These are phyloP conservation scores for Bombycilla garrulus DNA, from an alignment of 2,113 vertebrate species.

Conservation along the genomic window DNA sequence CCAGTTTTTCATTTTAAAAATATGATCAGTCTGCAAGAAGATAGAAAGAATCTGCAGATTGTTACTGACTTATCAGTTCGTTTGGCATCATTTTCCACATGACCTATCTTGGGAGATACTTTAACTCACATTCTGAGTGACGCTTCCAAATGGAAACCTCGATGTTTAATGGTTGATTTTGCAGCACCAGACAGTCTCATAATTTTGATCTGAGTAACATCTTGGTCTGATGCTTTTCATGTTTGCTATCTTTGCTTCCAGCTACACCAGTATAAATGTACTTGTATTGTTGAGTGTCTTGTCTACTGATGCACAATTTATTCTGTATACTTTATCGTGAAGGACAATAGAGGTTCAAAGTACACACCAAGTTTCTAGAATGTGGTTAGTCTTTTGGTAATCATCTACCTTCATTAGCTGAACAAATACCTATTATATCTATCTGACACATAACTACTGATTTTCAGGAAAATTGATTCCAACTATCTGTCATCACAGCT, in stretches of 20 bases:
- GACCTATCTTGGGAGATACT: conserved; percentile 22
- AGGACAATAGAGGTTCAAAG: not conserved
- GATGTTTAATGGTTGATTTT: not conserved
- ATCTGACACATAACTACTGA: not conserved
- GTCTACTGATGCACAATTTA: not conserved
- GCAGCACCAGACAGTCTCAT: not conserved
- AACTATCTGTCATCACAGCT: not conserved
- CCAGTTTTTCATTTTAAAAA: conserved; percentile 57
- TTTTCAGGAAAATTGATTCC: not conserved
- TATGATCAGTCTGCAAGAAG: conserved; percentile 5
- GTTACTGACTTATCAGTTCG: conserved; percentile 12
- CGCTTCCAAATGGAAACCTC: not conserved
- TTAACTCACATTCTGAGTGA: not conserved
- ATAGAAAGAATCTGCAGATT: conserved; percentile 14
- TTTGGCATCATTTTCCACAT: conserved; percentile 25
- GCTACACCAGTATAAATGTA: not conserved
- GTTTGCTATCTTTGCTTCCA: not conserved
- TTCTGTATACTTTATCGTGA: not conserved
- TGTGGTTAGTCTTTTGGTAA: not conserved
- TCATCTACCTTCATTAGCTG: not conserved
- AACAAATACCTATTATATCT: not conserved
- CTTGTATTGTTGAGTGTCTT: not conserved
- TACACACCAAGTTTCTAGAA: not conserved
- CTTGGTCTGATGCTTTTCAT: not conserved
- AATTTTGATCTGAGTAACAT: not conserved